phyloP scores from a whole-genome alignment of 2,888 invertebrate genomes.

The Parthenolecanium corni region DNA sequence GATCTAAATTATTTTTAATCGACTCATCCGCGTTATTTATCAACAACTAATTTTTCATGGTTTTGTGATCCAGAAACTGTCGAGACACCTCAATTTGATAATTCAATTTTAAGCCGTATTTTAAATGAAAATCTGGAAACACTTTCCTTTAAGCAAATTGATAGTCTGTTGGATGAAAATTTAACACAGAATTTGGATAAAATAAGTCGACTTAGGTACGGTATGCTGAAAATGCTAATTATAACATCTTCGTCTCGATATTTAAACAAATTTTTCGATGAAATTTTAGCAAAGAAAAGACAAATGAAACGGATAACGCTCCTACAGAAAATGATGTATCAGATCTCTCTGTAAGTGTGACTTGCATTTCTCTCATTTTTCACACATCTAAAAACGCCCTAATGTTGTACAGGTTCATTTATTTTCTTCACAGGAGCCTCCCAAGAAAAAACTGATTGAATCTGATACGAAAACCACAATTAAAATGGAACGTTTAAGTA shows the following conservation, averaged over 20 bases:
- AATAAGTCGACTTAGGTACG: background rate
- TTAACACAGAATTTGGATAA: background rate
- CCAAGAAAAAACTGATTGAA: background rate
- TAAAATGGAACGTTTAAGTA: no score
- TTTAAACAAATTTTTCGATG: no score
- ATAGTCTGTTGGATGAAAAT: background rate
- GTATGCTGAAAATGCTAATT: background rate
- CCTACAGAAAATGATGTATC: no score
- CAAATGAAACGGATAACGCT: no score
- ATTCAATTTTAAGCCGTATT: background rate
- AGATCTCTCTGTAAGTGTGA: no score
- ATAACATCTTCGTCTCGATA: background rate
- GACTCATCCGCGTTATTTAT: background rate
- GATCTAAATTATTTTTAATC: background rate
- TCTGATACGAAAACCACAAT: no score
- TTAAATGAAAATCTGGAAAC: background rate
- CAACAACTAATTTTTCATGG: background rate
- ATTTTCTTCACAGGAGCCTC: background rate
- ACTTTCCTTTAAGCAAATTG: background rate
- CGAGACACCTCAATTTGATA: background rate
- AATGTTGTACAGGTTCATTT: background rate
- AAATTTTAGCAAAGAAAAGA: no score
- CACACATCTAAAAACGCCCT: background rate
- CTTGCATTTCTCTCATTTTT: background rate
- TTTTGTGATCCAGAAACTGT: constrained; percentile 9